phyloP scores from a whole-genome alignment of 2,113 vertebrate genomes.

The Pseudopipra pipra region DNA sequence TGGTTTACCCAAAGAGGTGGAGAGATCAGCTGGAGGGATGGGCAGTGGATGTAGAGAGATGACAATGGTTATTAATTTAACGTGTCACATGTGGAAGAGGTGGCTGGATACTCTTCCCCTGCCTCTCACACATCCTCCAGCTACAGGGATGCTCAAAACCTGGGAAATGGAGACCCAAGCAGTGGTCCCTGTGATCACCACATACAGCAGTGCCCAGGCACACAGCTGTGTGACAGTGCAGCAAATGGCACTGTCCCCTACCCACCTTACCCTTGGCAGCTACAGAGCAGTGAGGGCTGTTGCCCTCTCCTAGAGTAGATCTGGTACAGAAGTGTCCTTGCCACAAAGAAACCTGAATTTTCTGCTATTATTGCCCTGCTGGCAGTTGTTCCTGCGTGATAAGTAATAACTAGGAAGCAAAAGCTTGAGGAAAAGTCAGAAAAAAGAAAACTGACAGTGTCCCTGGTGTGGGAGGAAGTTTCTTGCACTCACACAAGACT shows the following conservation, averaged over 20 bases:
- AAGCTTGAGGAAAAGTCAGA: neutral
- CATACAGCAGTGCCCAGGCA: neutral
- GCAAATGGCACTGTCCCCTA: neutral
- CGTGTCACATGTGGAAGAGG: neutral
- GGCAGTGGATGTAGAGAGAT: neutral
- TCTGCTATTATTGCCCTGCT: neutral
- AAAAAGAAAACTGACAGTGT: neutral
- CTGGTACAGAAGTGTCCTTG: neutral
- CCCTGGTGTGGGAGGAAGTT: neutral
- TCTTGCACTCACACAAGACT: neutral
- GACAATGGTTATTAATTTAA: neutral
- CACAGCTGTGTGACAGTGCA: neutral
- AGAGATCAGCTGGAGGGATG: neutral
- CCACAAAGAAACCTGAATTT: neutral
- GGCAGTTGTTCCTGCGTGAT: neutral
- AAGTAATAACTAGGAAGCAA: neutral
- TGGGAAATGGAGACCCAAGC: neutral
- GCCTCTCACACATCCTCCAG: neutral
- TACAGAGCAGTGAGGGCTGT: neutral
- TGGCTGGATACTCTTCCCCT: neutral
- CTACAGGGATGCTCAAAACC: neutral
- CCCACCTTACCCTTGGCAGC: neutral
- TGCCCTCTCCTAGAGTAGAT: neutral
- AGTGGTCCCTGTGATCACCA: neutral
- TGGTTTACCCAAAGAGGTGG: neutral